A percentile compares a stretch with the other conserved stretches of the same genome.
Conservation (phyloP, 2,113 vertebrate species). For the Pedionomus torquatus region DNA sequence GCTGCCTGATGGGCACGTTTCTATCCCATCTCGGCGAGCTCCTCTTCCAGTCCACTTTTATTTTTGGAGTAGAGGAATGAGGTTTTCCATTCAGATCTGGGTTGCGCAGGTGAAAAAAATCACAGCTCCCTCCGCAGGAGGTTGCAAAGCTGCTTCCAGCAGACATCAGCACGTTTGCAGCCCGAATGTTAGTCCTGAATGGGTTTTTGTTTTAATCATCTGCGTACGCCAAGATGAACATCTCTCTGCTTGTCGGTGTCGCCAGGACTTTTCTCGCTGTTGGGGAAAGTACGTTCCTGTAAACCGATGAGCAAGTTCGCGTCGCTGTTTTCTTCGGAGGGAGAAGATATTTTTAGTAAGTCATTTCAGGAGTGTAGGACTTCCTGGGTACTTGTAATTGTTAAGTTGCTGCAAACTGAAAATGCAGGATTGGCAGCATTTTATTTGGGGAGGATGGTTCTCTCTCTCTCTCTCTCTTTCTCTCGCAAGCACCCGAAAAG, state of each 20-base stretch:
- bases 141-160: neutral
- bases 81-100: neutral
- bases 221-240: neutral
- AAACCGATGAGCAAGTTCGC: neutral
- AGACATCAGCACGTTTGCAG: neutral
- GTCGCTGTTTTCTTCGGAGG: neutral
- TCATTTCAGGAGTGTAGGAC: neutral
- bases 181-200: neutral
- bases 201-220: neutral
- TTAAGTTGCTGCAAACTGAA: neutral
- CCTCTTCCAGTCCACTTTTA: neutral
- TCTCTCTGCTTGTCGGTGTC: neutral
- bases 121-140: neutral
- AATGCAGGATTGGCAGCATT: neutral
- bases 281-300: neutral
- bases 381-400: neutral
- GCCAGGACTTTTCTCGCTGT: neutral
- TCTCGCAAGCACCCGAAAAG: neutral
- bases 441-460: neutral
- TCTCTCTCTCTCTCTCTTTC: neutral
- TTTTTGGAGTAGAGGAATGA: neutral
- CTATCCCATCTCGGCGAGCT: rapidly evolving
- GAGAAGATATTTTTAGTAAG: conserved; percentile 17
- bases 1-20: neutral
- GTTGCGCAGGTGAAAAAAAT: conserved; percentile 13